phyloP scores from a whole-genome alignment of 2,113 vertebrate genomes.

The Zootoca vivipara region DNA sequence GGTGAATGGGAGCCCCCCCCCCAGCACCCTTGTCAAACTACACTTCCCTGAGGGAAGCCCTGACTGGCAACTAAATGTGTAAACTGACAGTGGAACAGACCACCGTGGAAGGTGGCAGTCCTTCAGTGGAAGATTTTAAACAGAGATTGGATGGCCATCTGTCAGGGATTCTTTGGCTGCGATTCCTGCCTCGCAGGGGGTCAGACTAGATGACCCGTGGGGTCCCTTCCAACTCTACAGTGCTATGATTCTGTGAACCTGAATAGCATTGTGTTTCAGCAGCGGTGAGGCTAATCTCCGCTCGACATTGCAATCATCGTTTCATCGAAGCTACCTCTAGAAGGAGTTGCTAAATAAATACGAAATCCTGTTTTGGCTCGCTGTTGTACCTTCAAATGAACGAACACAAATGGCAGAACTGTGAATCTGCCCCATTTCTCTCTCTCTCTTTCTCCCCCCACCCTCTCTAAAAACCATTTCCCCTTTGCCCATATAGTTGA shows the following conservation, averaged over 20 bases:
- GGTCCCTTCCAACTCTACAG: no score
- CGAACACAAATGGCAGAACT: not conserved
- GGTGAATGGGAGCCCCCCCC: not conserved
- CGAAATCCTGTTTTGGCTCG: not conserved
- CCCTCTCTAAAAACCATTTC: not conserved
- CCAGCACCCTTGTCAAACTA: not conserved
- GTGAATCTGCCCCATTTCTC: not conserved
- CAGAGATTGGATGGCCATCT: no score
- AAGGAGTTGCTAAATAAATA: not conserved
- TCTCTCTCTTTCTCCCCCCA: no score
- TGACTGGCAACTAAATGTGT: not conserved
- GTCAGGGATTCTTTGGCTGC: no score
- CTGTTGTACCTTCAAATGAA: not conserved
- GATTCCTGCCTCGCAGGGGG: no score
- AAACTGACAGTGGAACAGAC: not conserved
- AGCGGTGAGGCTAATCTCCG: not conserved
- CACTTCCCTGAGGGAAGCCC: no score
- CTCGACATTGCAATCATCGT: not conserved
- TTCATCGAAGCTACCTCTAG: not conserved
- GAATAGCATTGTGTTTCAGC: not conserved
- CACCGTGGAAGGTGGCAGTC: no score
- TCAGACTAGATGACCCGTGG: no score
- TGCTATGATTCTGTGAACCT: not conserved
- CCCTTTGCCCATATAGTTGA: not conserved
- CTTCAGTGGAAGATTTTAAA: no score